Percentiles rank a stretch among this genome's conserved stretches.
These are phyloP conservation scores for Griposia aprilina DNA, from an alignment of 2,888 invertebrate genomes.

Conservation along the genomic window DNA sequence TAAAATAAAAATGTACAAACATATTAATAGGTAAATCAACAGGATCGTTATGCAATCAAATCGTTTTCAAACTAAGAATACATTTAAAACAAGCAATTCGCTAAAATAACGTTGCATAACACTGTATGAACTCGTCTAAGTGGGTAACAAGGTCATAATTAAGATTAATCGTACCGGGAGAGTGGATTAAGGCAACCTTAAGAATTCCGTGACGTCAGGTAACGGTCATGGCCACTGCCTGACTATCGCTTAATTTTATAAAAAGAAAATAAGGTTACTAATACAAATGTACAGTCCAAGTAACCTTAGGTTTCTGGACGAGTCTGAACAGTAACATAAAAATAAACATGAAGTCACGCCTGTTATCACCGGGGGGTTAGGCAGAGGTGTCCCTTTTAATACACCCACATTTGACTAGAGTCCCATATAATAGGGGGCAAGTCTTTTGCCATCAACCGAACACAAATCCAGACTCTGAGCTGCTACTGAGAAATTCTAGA, in stretches of 20 bases:
- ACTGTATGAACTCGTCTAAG: slow-evolving; percentile 27
- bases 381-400: too few species aligned
- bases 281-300: background rate
- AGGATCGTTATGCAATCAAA: background rate
- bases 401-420: too few species aligned
- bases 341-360: too few species aligned
- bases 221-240: slow-evolving; percentile 26
- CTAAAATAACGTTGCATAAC: slow-evolving; percentile 5
- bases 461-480: too few species aligned
- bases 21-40: background rate
- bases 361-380: too few species aligned
- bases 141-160: slow-evolving; percentile 35
- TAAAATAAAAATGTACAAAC: too few species aligned
- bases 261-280: slow-evolving; percentile 4
- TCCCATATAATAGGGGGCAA: too few species aligned
- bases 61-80: slow-evolving; percentile 1
- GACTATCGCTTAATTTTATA: slow-evolving; percentile 12
- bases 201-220: slow-evolving; percentile 30
- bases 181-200: slow-evolving; percentile 48
- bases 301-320: background rate
- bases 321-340: background rate
- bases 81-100: background rate
- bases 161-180: slow-evolving; percentile 36
- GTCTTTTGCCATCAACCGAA: too few species aligned
- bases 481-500: too few species aligned